Percentiles rank a stretch among this genome's conserved stretches.
Conservation (phyloP, 2,113 vertebrate genomes). For the Oxyruncus cristatus region DNA sequence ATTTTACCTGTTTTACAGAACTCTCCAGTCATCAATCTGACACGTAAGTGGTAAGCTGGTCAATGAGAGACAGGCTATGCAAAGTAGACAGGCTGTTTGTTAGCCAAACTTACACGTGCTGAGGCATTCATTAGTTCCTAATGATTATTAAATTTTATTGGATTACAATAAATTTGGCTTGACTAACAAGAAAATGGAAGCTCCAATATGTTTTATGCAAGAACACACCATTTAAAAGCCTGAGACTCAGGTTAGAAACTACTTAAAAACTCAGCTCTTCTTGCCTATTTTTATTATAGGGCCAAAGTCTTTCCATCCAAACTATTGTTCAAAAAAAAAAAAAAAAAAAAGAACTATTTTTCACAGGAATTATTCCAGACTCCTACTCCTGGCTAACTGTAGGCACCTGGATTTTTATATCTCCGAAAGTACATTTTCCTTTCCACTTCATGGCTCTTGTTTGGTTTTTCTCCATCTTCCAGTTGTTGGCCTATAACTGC, state of each 20-base stretch:
- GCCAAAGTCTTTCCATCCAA: background rate
- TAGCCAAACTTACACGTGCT: constrained; percentile 17
- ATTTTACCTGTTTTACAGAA: constrained; percentile 39
- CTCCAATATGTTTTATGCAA: background rate
- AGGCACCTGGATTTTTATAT: constrained; percentile 11
- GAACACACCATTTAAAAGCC: background rate
- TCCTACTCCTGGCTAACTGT: background rate
- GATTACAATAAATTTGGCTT: constrained; percentile 41
- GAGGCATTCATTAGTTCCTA: constrained; percentile 35
- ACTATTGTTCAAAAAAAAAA: background rate
- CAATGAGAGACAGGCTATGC: background rate
- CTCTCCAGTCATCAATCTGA: background rate
- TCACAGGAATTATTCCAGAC: background rate
- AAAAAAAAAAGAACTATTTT: background rate
- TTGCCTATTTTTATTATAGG: background rate
- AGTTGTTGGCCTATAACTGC: background rate
- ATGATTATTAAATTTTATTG: constrained; percentile 42
- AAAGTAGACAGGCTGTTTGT: constrained; percentile 22
- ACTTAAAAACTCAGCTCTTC: background rate
- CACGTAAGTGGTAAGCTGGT: constrained; percentile 13
- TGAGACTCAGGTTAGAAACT: background rate
- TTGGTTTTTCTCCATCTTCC: background rate
- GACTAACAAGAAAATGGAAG: constrained; percentile 16
- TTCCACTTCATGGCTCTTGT: background rate
- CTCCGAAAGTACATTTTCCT: background rate